Base-by-base conservation (phyloP, 2,888 invertebrate genomes). In the Lottia gigantea region DNA sequence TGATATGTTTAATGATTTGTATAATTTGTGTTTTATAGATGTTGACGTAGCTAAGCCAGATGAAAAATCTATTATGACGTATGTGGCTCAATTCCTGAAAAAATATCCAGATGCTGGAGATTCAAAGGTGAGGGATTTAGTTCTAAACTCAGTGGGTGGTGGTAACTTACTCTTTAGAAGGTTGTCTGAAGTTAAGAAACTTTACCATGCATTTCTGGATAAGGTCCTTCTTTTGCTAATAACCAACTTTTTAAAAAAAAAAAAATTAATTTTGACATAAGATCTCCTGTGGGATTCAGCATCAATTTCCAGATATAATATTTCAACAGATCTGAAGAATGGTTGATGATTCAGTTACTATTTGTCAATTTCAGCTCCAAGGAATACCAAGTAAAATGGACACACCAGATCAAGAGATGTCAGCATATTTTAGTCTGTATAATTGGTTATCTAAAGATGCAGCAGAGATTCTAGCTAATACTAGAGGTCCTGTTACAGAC, bases 51-150 rank as follows among this genome's bases (percentile, higher is more conserved):
- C 95, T 45, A 95, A 95, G 87, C 98, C 98, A 6, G 98, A 98
- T 89, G 98, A 98, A 89, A 94, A 95, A 90, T 97, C 96, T 75
- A 95, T 98, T 83, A 98, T 98, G 97, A 98, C 98, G 46, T 98
- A 98, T 89, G 97, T 98, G 75, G 97, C 98, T 61, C 97, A 98
- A 91, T 98, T 98, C 90, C 91, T 98, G 86, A 96, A 97, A 89
- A 96, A 96, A 90, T 90, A 89, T 75, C 90, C 89, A 16, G 86
- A 87, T 75, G 81, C 82, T 71, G 83, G 82, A 65, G 85, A 83
- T 62, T 80, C 82, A 15, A 75, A 79, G 61, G 83, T 83, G 79
- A 76, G 81, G 4, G 23, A 23, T 40, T 40, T 8, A 40, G n/a
- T n/a, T n/a, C n/a, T n/a, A n/a, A n/a, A n/a, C n/a, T n/a, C n/a